A percentile compares a stretch with the other conserved stretches of the same genome.
Evolutionary conservation across 2,113 vertebrate genomes (phyloP).

Genomic region (Callionymus lyra): DNA sequence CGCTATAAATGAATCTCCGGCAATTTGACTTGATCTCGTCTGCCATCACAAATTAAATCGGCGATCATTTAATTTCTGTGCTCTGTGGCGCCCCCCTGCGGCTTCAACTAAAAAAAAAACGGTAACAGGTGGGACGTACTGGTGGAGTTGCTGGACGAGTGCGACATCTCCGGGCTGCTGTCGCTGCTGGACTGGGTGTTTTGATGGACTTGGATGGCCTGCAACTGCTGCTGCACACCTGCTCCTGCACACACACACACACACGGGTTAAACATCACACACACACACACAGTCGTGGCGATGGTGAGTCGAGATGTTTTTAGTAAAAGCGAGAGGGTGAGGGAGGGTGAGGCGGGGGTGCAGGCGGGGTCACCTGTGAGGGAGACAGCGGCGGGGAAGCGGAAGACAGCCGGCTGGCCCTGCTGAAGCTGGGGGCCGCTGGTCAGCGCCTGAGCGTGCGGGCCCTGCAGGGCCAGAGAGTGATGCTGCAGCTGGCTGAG

Average conservation of each 20-base stretch:
- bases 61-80: no score
- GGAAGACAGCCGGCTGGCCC: constrained; percentile 72
- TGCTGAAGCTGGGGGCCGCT: constrained; percentile 54
- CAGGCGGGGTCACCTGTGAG: constrained; percentile 67
- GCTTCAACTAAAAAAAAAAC: not conserved
- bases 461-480: constrained; percentile 68
- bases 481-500: constrained; percentile 72
- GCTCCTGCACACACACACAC: constrained; percentile 70
- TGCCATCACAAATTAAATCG: no score
- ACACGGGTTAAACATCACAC: not conserved
- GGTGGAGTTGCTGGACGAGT: constrained; percentile 86
- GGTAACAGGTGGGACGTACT: constrained; percentile 58
- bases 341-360: constrained; percentile 20
- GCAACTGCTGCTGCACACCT: constrained; percentile 86
- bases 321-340: no score
- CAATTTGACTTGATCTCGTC: no score
- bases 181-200: constrained; percentile 77
- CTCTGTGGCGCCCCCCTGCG: no score
- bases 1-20: no score
- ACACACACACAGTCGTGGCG: constrained; percentile 8
- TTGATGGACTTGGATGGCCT: constrained; percentile 92
- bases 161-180: constrained; percentile 86
- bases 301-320: not conserved
- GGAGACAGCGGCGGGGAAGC: constrained; percentile 69
- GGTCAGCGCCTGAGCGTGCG: constrained; percentile 53